Percentiles rank a stretch among this genome's conserved stretches.
Evolutionary conservation across 2,888 invertebrate genomes (phyloP).

Genomic region (Lagria hirta): DNA sequence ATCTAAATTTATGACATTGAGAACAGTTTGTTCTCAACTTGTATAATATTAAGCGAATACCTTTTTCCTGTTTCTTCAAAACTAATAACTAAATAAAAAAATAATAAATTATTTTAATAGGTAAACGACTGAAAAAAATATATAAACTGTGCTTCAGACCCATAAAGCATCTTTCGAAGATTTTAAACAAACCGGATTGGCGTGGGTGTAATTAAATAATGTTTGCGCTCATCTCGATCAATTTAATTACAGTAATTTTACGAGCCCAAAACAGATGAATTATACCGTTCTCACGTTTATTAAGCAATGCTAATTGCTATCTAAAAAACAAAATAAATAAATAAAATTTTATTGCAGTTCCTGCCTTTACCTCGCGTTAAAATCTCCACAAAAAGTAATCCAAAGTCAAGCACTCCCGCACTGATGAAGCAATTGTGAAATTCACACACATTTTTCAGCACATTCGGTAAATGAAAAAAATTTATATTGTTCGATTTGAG

Average conservation of each 20-base stretch:
- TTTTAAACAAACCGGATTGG: conserved; percentile 9
- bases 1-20: no score
- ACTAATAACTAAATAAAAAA: no score
- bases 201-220: conserved; percentile 19
- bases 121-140: no score
- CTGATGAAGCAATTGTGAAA: no score
- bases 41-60: no score
- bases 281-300: conserved; percentile 11
- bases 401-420: no score
- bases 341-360: no score
- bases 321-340: neutral
- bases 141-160: conserved; percentile 13
- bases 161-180: conserved; percentile 7
- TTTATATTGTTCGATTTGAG: no score
- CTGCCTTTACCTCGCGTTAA: conserved; percentile 13
- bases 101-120: no score
- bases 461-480: no score
- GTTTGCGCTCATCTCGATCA: conserved; percentile 6
- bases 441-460: conserved; percentile 2
- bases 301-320: conserved; percentile 9
- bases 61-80: no score
- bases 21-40: no score
- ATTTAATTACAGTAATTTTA: conserved; percentile 16
- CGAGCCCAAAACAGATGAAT: neutral
- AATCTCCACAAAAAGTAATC: conserved; percentile 14